Evolutionary conservation across 1,140 invertebrate genomes (phyloP).

Genomic region (Aphis gossypii): DNA sequence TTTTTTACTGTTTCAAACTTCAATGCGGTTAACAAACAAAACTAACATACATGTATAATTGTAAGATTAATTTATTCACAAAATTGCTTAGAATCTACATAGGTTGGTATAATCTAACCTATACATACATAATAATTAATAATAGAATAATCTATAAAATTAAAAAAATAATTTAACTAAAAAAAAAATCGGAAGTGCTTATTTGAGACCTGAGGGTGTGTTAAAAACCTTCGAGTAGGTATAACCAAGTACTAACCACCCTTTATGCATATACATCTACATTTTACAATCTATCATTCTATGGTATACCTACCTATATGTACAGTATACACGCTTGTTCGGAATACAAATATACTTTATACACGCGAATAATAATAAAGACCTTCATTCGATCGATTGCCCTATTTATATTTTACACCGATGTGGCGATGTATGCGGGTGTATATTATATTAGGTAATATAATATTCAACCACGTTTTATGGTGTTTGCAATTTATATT

Average conservation of each 20-base stretch:
- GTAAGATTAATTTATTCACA: too few relatives aligned
- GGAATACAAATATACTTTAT: not conserved
- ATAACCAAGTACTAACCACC: not conserved
- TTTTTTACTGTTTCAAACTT: too few relatives aligned
- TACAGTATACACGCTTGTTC: not conserved
- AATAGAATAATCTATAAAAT: too few relatives aligned
- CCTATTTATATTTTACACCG: conserved; percentile 1
- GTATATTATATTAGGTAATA: not conserved
- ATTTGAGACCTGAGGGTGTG: too few relatives aligned
- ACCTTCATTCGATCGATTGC: conserved; percentile 6
- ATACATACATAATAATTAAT: too few relatives aligned
- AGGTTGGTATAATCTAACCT: too few relatives aligned
- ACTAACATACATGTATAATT: too few relatives aligned
- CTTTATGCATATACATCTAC: not conserved
- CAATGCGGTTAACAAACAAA: too few relatives aligned
- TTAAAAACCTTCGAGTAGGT: not conserved
- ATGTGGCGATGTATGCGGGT: not conserved
- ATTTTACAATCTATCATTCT: not conserved
- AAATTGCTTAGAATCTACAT: too few relatives aligned
- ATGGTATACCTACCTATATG: not conserved
- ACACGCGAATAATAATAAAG: not conserved
- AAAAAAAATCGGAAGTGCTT: too few relatives aligned
- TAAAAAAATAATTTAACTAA: too few relatives aligned
- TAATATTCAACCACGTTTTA: not conserved
- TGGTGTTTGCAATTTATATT: not conserved